These are phyloP conservation scores for Aphidoletes aphidimyza DNA, from an alignment of 2,888 invertebrate genomes.

Conservation along the genomic window DNA sequence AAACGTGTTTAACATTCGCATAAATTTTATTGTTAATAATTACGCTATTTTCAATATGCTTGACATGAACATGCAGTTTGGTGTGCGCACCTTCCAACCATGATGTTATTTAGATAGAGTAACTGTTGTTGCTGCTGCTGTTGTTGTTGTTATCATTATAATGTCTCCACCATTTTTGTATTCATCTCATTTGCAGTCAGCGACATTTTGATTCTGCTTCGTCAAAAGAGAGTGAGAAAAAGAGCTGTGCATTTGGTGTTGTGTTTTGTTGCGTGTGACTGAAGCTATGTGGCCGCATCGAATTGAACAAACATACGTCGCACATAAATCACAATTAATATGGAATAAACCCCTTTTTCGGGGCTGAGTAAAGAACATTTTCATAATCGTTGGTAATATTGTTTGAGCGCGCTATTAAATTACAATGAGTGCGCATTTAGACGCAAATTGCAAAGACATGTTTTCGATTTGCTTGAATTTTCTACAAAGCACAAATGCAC, in stretches of 20 bases:
- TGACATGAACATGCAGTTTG: background rate
- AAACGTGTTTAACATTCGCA: constrained; percentile 18
- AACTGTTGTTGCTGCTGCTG: background rate
- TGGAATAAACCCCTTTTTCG: background rate
- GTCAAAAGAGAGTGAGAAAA: no score
- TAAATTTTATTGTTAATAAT: constrained; percentile 42
- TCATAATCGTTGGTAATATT: constrained; percentile 44
- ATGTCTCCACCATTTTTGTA: background rate
- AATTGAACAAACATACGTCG: constrained; percentile 32
- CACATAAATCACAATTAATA: constrained; percentile 41
- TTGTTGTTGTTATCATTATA: constrained; percentile 27
- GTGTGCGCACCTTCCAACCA: no score
- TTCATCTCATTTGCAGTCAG: background rate
- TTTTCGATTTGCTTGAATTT: constrained; percentile 25
- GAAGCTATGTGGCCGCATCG: background rate
- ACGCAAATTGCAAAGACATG: constrained; percentile 51
- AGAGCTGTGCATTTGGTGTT: no score
- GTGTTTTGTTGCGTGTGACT: no score
- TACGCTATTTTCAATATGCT: constrained; percentile 32
- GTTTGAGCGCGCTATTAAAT: constrained; percentile 39
- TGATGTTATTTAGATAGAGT: constrained; percentile 20
- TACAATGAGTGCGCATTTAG: constrained; percentile 38
- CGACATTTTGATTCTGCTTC: no score
- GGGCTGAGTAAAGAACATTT: constrained; percentile 14
- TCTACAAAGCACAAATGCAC: background rate